Evolutionary conservation across 1,140 invertebrate genomes (phyloP), one percentile per base, ranked within the genome.

Genomic region (Gryon sp.): DNA sequence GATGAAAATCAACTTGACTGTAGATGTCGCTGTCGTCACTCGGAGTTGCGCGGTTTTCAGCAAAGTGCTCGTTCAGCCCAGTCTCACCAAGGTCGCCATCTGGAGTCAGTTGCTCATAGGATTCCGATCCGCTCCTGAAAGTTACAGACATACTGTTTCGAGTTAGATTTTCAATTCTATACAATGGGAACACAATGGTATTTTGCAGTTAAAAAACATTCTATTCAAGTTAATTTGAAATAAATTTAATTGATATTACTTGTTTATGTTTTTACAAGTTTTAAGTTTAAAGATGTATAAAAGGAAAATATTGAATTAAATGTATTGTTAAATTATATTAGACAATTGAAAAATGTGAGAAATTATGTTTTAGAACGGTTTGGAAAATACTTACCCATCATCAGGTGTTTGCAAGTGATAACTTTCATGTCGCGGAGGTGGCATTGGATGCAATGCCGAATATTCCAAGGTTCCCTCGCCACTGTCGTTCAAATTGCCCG

Each of bases 91-190:
- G 77, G 55, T 89, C 87, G 24, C 90, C 91, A 69, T 92, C 91
- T 8, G 89, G 90, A 2, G 92, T 93, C 68, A 94, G 90, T 79
- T 94, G 92, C 87, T 96, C 95, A 83, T 95, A 96, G 69, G 95
- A 95, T 83, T 97, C 95, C 55, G 93, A 95, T 80, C 94, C 94
- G 70, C 91, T 93, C 69, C 91, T 91, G 70, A 87, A 90, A 89
- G 88, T 89, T 83, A 89, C 86, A 73, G 88, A 89, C 88, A 89
- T 89, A 87, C 88, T 89, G 82, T 83, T 89, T 86, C 81, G 82
- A 82, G 78, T 89, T 88, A 89, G 87, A 86, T 83, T 87, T 82
- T 82, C 57, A 2, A 16, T 43, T 55, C 14, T 5, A 24, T 24
- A 24, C 3, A 24, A 24, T 24, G 22, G n/a, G n/a, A n/a, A n/a